A percentile compares a stretch with the other conserved stretches of the same genome.
Conservation (phyloP, 2,113 vertebrate genomes). For the Pontoporia blainvillei region DNA sequence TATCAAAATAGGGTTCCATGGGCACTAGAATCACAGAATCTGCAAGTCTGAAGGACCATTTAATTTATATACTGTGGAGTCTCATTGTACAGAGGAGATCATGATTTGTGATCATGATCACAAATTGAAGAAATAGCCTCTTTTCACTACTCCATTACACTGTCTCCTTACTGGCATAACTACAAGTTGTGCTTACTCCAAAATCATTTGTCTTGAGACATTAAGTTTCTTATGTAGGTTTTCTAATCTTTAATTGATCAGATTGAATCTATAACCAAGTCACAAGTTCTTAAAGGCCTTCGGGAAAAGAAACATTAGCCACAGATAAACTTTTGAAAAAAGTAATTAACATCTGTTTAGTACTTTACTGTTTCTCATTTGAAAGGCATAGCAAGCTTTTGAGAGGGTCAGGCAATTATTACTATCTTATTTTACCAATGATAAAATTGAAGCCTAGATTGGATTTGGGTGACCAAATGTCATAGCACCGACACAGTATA, state of each 20-base stretch:
- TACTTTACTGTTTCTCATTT: conserved; percentile 49
- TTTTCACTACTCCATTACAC: neutral
- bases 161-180: neutral
- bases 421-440: conserved; percentile 52
- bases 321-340: conserved; percentile 60
- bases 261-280: conserved; percentile 42
- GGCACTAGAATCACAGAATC: neutral
- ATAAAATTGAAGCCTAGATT: conserved; percentile 27
- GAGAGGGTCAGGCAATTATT: conserved; percentile 50
- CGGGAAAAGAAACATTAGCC: conserved; percentile 53
- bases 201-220: conserved; percentile 26
- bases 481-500: neutral
- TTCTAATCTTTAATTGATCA: conserved; percentile 68
- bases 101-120: neutral
- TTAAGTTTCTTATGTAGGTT: neutral
- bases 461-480: neutral
- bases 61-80: neutral
- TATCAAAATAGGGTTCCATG: neutral
- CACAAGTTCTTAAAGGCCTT: neutral
- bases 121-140: neutral
- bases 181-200: neutral
- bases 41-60: neutral
- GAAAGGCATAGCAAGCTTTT: conserved; percentile 33
- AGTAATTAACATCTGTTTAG: conserved; percentile 70
- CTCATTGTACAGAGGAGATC: neutral